Evolutionary conservation across 92 coral and sea anemone genomes (phyloP), one percentile per base, ranked within the genome.

Genomic region (Umimayanthus chanpuru): DNA sequence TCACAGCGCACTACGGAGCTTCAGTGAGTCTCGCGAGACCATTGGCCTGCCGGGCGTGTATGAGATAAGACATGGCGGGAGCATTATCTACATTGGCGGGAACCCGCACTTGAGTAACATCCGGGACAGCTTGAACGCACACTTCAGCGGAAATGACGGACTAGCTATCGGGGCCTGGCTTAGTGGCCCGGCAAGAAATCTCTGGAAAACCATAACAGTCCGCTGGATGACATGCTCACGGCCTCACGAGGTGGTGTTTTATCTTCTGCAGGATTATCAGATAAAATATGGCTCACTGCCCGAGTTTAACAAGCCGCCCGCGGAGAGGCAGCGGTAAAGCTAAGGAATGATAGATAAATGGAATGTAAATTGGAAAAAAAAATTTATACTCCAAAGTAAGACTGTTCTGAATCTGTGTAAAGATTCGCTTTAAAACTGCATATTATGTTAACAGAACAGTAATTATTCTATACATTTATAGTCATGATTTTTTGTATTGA

Each of bases 111-210:
- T 93, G 7, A 87, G 93, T 18, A 89, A 88, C 88, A 92, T 95
- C 86, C 90, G 94, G 61, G 98, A 95, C 89, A 93, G 96, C 44
- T 85, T 95, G 65, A 91, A 89, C 32, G 96, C 98, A 61, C 98
- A 95, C 81, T 95, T 95, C 76, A 95, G 98, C 61, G 98, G 98
- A 38, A 93, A 93, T 74, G 98, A 95, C n/a, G 98, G 98, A 2
- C 81, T 95, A 73, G 86, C 98, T 20, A 93, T 95, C 58, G 98
- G 98, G 7, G 89, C 81, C 65, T 95, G 94, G 80, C 85, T 95
- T 72, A 90, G 91, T 76, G 98, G 98, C 39, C 96, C 96, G 16
- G 98, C 98, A n/a, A 91, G 88, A 84, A 73, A 81, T 32, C 88
- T 86, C 77, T 95, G 98, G 98, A 91, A 86, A n/a, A 87, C 93